phyloP scores from a whole-genome alignment of 2,888 invertebrate species.

The Temnothorax unifasciatus region DNA sequence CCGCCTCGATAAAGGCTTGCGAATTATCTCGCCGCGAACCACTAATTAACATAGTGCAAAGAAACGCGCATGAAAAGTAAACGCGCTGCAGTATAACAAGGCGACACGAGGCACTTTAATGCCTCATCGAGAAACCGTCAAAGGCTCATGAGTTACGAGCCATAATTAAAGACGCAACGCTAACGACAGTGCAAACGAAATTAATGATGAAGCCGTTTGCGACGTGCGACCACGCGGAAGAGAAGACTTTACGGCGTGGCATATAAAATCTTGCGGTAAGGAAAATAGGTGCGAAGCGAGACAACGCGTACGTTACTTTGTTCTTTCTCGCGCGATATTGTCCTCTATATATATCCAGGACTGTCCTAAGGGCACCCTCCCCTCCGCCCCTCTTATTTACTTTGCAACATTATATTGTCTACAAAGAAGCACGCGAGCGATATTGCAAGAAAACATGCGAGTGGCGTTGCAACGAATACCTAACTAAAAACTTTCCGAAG shows the following conservation, averaged over 20 bases:
- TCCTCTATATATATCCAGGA: constrained; percentile 36
- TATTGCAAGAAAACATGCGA: neutral
- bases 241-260: neutral
- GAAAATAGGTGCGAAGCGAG: constrained; percentile 35
- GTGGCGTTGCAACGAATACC: neutral
- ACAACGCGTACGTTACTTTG: constrained; percentile 38
- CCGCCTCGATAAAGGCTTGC: constrained; percentile 27
- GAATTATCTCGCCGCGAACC: neutral
- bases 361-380: neutral
- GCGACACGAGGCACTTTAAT: constrained; percentile 42
- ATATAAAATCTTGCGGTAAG: constrained; percentile 31
- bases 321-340: constrained; percentile 23
- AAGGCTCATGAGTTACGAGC: constrained; percentile 37
- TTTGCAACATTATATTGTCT: constrained; percentile 15
- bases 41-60: constrained; percentile 45
- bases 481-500: neutral
- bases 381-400: neutral
- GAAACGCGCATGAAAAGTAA: constrained; percentile 34
- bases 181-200: constrained; percentile 42
- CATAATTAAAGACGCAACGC: constrained; percentile 49
- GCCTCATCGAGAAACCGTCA: constrained; percentile 22
- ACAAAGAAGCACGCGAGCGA: constrained; percentile 9
- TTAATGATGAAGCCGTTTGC: constrained; percentile 35
- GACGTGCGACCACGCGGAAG: neutral
- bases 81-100: constrained; percentile 1